phyloP scores from a whole-genome alignment of 2,888 invertebrate genomes.

The Abrostola tripartita region DNA sequence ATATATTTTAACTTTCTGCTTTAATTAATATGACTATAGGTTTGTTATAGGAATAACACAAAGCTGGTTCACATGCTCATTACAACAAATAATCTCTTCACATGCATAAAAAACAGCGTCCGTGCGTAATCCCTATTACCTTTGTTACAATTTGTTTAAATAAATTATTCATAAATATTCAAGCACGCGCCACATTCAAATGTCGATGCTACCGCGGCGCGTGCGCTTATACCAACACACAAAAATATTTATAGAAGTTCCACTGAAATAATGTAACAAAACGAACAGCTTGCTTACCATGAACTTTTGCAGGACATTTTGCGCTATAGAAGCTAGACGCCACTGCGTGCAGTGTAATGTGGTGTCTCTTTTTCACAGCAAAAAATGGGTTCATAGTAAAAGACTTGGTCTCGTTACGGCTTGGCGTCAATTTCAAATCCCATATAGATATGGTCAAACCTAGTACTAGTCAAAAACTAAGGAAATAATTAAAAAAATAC shows the following conservation, averaged over 20 bases:
- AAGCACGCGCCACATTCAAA: constrained; percentile 42
- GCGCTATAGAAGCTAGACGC: too few relatives aligned
- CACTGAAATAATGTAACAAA: neutral
- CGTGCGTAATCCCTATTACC: constrained; percentile 2
- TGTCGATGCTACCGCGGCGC: constrained; percentile 28
- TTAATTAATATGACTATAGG: too few relatives aligned
- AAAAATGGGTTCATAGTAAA: too few relatives aligned
- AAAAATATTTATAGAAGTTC: constrained; percentile 12
- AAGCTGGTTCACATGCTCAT: neutral
- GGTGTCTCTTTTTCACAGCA: too few relatives aligned
- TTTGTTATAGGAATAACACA: neutral
- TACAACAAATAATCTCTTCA: neutral
- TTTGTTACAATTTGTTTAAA: constrained; percentile 18
- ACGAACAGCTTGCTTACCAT: too few relatives aligned
- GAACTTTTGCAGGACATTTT: too few relatives aligned
- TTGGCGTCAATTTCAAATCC: too few relatives aligned
- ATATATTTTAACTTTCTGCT: too few relatives aligned
- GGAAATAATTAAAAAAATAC: too few relatives aligned
- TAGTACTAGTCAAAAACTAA: too few relatives aligned
- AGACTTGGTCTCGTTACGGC: neutral
- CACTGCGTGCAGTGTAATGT: too few relatives aligned
- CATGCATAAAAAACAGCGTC: neutral
- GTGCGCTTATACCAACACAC: constrained; percentile 15
- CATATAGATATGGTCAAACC: too few relatives aligned
- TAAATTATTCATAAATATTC: constrained; percentile 46